These are phyloP conservation scores for Arrhamphus sclerolepis DNA, from an alignment of 2,797 vertebrate genomes.

Conservation along the genomic window DNA sequence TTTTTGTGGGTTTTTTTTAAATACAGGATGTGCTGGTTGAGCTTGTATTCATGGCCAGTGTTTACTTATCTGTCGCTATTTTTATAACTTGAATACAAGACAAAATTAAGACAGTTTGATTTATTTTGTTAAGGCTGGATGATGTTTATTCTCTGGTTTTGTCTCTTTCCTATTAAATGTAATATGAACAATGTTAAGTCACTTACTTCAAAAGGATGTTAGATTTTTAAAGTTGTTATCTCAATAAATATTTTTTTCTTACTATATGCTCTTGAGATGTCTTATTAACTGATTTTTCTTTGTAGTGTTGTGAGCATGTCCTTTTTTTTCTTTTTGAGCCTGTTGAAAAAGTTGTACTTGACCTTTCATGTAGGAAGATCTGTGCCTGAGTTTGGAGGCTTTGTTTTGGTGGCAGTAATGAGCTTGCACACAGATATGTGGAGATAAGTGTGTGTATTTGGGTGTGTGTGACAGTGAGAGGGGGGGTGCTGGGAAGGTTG, in stretches of 20 bases:
- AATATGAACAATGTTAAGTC: conserved; percentile 20
- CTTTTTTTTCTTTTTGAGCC: background rate
- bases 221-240: too few relatives aligned
- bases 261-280: too few relatives aligned
- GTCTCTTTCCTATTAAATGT: conserved; percentile 23
- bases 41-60: background rate
- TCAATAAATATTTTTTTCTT: too few relatives aligned
- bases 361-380: conserved; percentile 25
- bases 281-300: background rate
- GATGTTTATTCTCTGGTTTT: conserved; percentile 8
- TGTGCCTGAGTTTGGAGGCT: conserved; percentile 13
- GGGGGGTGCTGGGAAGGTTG: conserved; percentile 26
- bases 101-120: conserved; percentile 3
- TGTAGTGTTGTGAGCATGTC: conserved; percentile 2
- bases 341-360: conserved; percentile 19
- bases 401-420: conserved; percentile 54
- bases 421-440: conserved; percentile 47
- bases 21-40: conserved; percentile 23
- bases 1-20: conserved; percentile 33
- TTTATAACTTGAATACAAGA: conserved; percentile 43
- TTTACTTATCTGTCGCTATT: conserved; percentile 47
- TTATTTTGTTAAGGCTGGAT: conserved; percentile 1
- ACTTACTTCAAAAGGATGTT: conserved; percentile 10
- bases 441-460: conserved; percentile 27
- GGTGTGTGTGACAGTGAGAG: too few relatives aligned